Percentiles rank a stretch among this genome's conserved stretches.
Evolutionary conservation across 2,888 invertebrate species (phyloP).

Genomic region (Synanthedon tipuliformis): DNA sequence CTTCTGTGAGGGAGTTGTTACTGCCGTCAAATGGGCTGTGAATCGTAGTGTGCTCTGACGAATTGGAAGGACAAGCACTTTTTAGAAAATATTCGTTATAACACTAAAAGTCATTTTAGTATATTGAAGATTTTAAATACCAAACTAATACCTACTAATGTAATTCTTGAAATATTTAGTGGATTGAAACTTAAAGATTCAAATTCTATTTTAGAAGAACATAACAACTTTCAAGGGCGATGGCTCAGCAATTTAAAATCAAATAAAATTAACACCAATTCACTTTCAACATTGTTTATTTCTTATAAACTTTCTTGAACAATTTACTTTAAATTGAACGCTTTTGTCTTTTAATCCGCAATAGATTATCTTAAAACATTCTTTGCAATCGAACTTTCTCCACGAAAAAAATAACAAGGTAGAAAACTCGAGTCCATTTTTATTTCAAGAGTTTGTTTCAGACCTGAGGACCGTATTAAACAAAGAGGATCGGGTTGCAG

Average conservation of each 20-base stretch:
- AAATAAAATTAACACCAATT: constrained; percentile 1
- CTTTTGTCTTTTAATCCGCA: constrained; percentile 23
- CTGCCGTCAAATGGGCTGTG: no score
- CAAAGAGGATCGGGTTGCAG: constrained; percentile 20
- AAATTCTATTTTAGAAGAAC: background rate
- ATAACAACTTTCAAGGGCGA: background rate
- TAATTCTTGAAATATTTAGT: background rate
- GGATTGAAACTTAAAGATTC: background rate
- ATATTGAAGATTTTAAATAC: no score
- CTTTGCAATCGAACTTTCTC: constrained; percentile 17
- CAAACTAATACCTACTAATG: no score
- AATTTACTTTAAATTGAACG: constrained; percentile 16
- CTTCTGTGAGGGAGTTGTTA: no score
- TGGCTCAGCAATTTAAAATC: background rate
- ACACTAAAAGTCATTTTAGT: no score
- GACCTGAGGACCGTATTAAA: constrained; percentile 26
- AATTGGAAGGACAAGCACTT: no score
- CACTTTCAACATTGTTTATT: constrained; percentile 3
- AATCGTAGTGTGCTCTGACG: no score
- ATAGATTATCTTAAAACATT: constrained; percentile 24
- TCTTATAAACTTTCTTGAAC: constrained; percentile 6
- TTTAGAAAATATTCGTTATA: no score
- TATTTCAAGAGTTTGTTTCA: constrained; percentile 15
- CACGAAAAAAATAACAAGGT: constrained; percentile 1
- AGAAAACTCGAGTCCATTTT: background rate